Evolutionary conservation across 2,888 invertebrate species (phyloP).

Genomic region (Andrena hattorfiana): DNA sequence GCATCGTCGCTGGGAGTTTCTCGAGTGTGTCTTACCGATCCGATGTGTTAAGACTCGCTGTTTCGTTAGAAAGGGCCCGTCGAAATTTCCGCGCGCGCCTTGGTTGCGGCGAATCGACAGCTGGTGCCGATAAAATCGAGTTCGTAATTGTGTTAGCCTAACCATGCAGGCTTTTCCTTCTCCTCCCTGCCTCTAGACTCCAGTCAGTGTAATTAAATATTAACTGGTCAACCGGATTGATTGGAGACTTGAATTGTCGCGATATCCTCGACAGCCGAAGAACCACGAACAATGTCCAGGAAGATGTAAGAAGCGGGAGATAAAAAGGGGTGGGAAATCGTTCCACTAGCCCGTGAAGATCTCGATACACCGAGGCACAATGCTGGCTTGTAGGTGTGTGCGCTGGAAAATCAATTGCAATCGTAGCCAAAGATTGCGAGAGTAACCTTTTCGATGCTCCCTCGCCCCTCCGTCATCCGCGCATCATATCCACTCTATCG

Average conservation of each 20-base stretch:
- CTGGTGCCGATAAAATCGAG: background rate
- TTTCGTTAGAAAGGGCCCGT: background rate
- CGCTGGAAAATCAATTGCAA: constrained; percentile 37
- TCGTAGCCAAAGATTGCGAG: constrained; percentile 29
- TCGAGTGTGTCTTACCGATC: constrained; percentile 11
- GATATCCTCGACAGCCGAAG: background rate
- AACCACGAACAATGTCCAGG: constrained; percentile 4
- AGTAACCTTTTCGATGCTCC: constrained; percentile 12
- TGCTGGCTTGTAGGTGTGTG: background rate
- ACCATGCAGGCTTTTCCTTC: background rate
- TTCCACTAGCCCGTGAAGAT: constrained; percentile 18
- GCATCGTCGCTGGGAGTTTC: constrained; percentile 21
- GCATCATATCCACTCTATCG: background rate
- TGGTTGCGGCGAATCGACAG: background rate
- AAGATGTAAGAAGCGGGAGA: background rate
- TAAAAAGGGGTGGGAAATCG: background rate
- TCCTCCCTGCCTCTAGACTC: too few relatives aligned
- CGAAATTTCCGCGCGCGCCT: background rate
- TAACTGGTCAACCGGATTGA: background rate
- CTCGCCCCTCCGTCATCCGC: background rate
- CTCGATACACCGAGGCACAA: constrained; percentile 26
- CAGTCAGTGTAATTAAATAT: background rate
- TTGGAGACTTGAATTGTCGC: background rate
- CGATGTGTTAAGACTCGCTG: constrained; percentile 5
- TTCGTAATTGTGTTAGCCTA: background rate